A percentile compares a stretch with the other conserved stretches of the same genome.
These are phyloP conservation scores for Poecilia gillii DNA, from an alignment of 2,797 vertebrate genomes.

Conservation along the genomic window DNA sequence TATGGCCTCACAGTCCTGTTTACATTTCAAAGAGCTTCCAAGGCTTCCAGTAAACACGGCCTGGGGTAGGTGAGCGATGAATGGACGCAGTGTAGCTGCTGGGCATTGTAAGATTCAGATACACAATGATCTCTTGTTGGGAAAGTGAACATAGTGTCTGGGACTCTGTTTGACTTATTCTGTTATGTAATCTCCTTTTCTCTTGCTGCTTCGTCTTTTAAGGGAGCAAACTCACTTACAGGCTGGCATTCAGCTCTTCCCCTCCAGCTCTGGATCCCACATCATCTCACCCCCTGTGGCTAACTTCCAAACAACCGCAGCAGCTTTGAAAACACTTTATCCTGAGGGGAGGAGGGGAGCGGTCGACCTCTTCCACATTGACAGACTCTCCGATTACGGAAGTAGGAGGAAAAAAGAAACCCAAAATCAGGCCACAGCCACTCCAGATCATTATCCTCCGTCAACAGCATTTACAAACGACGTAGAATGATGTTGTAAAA, in stretches of 20 bases:
- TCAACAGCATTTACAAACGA: constrained; percentile 67
- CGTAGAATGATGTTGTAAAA: constrained; percentile 63
- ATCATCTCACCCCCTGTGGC: constrained; percentile 49
- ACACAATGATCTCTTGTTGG: constrained; percentile 41
- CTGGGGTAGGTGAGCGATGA: constrained; percentile 53
- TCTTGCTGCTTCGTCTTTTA: constrained; percentile 53
- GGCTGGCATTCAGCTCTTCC: constrained; percentile 40
- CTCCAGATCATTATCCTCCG: constrained; percentile 72
- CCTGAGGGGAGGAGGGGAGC: constrained; percentile 24
- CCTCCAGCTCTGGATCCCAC: constrained; percentile 43
- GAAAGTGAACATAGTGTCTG: constrained; percentile 40
- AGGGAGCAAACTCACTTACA: constrained; percentile 52
- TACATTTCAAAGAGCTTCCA: constrained; percentile 71
- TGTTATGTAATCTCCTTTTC: constrained; percentile 62
- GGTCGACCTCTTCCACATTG: constrained; percentile 59
- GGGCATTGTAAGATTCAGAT: constrained; percentile 43
- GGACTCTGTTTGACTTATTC: constrained; percentile 43
- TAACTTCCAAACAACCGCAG: constrained; percentile 61
- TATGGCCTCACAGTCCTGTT: constrained; percentile 66
- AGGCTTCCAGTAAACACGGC: constrained; percentile 67
- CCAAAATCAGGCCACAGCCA: constrained; percentile 76
- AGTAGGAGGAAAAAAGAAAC: constrained; percentile 30
- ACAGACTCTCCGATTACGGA: constrained; percentile 61
- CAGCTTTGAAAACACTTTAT: constrained; percentile 55
- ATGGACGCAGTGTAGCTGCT: constrained; percentile 49